phyloP scores from a whole-genome alignment of 2,113 vertebrate species.

The Dendropsophus ebraccatus region DNA sequence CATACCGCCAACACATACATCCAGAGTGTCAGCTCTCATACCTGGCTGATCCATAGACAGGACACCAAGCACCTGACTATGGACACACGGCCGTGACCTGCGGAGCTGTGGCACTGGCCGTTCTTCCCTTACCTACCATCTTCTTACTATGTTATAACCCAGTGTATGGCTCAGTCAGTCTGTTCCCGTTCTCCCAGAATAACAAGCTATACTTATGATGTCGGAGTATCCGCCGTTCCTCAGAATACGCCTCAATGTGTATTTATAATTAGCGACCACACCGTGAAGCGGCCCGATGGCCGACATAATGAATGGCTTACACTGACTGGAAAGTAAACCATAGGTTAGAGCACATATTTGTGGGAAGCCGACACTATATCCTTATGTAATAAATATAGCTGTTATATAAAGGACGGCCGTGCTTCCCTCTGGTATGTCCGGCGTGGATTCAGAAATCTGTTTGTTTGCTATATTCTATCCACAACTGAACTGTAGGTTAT shows the following conservation, averaged over 20 bases:
- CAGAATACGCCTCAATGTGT: constrained; percentile 32
- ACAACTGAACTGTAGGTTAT: not conserved
- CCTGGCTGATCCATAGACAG: too few species aligned
- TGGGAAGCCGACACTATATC: constrained; percentile 28
- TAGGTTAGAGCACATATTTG: constrained; percentile 17
- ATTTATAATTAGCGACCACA: constrained; percentile 28
- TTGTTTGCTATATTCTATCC: not conserved
- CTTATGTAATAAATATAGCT: constrained; percentile 39
- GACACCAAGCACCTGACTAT: not conserved
- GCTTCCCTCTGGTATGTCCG: not conserved
- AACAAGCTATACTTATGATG: constrained; percentile 16
- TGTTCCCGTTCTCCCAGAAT: constrained; percentile 6
- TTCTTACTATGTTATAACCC: not conserved
- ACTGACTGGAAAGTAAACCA: constrained; percentile 19
- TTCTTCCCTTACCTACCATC: not conserved
- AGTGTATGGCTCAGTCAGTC: not conserved
- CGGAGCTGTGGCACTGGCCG: not conserved
- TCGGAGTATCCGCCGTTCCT: not conserved
- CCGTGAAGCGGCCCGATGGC: not conserved
- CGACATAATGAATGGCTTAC: constrained; percentile 43
- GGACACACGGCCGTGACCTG: not conserved
- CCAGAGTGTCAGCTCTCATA: too few species aligned
- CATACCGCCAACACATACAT: too few species aligned
- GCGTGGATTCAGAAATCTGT: not conserved
- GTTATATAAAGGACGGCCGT: not conserved